A percentile compares a stretch with the other conserved stretches of the same genome.
Evolutionary conservation across 2,113 vertebrate genomes (phyloP).

Genomic region (Chinchilla lanigera): DNA sequence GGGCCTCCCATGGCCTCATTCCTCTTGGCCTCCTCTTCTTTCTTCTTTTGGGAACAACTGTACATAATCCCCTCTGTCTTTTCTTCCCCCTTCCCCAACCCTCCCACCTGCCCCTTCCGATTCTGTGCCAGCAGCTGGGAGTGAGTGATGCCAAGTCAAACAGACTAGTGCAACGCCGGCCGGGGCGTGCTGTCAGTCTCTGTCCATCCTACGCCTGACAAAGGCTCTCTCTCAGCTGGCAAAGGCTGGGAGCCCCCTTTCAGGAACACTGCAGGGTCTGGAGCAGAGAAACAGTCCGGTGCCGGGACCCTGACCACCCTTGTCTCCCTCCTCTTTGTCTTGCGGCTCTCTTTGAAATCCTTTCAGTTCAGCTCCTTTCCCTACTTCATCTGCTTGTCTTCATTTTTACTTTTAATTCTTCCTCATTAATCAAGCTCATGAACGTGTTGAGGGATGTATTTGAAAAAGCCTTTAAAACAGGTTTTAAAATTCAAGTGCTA

Average conservation of each 20-base stretch:
- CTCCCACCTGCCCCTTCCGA: constrained; percentile 76
- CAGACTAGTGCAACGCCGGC: constrained; percentile 58
- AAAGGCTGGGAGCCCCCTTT: not conserved
- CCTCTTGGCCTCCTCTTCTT: not conserved
- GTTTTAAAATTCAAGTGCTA: constrained; percentile 34
- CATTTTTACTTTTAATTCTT: not conserved
- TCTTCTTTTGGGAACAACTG: constrained; percentile 66
- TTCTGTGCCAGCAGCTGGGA: constrained; percentile 69
- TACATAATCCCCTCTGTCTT: constrained; percentile 61
- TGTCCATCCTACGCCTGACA: not conserved
- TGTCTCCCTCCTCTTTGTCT: not conserved
- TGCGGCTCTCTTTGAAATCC: not conserved
- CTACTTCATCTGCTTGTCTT: not conserved
- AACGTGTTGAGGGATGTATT: not conserved
- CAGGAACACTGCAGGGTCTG: not conserved
- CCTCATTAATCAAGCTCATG: not conserved
- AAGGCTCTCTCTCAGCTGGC: not conserved
- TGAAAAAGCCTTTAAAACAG: constrained; percentile 35
- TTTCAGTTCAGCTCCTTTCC: not conserved
- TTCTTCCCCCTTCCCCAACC: not conserved
- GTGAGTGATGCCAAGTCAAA: constrained; percentile 64
- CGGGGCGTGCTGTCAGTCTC: not conserved
- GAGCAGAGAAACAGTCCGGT: not conserved
- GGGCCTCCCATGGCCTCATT: constrained; percentile 24
- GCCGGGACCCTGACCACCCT: not conserved